Conservation (phyloP, 2,113 vertebrate species). For the Platysteira castanea region DNA sequence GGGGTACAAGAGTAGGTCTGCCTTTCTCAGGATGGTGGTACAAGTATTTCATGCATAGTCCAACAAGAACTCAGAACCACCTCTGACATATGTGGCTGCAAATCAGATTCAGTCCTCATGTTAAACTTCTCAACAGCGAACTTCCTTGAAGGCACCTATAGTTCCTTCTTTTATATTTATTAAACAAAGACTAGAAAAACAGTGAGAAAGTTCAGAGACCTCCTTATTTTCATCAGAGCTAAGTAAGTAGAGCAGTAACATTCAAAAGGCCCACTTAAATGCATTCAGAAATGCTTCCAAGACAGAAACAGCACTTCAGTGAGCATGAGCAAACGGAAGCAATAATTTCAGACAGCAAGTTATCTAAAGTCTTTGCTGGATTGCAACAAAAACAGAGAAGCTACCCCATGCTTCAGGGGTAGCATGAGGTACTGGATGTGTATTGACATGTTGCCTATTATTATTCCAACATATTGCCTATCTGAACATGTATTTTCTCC, state of each 20-base stretch:
- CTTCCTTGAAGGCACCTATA: background rate
- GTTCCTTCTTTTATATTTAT: background rate
- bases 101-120: background rate
- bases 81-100: accelerated
- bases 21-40: background rate
- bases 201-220: background rate
- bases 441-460: background rate
- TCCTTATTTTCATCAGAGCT: background rate
- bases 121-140: background rate
- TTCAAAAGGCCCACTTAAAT: background rate
- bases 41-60: background rate
- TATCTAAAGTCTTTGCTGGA: background rate
- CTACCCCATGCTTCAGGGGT: background rate
- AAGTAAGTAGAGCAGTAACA: background rate
- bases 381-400: background rate
- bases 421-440: accelerated
- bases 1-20: background rate
- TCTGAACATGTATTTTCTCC: background rate
- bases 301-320: background rate
- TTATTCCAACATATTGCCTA: background rate
- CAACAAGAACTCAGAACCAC: background rate
- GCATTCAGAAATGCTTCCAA: background rate
- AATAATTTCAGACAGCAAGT: background rate
- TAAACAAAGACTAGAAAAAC: background rate
- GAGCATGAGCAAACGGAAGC: background rate